Evolutionary conservation across 2,113 vertebrate genomes (phyloP), one percentile per base, ranked within the genome.

Genomic region (Ceuthmochares aereus): DNA sequence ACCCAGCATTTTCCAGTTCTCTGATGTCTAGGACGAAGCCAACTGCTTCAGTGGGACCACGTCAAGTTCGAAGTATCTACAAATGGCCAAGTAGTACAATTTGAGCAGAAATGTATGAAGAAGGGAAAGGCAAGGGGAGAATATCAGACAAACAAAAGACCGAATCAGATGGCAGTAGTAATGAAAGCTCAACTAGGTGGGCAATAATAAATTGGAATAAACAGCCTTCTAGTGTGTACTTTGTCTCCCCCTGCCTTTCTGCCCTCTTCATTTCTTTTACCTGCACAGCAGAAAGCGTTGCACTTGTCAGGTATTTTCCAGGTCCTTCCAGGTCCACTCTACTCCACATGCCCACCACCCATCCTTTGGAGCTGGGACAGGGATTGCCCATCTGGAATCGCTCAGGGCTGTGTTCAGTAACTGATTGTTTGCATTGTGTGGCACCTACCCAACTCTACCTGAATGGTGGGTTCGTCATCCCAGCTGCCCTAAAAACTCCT

Each of bases 241-340:
- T 87, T 95, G 80, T 95, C 94, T 95, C 87, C 77, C 93, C 49
- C 91, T 95, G 74, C 69, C 81, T 93, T 92, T 78, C 77, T 89
- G 43, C 87, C 76, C 34, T 86, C 78, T 76, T 42, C 15, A 22
- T 66, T 82, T 69, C 68, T 72, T 74, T 36, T 60, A 70, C 32
- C 59, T 64, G 56, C 72, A 84, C 56, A 59, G 47, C 42, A n/a
- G 64, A 59, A 63, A 83, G 7, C 42, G 11, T 37, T 49, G 45
- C 49, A 9, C 32, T 8, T 9, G 21, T 47, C 12, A 40, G 9
- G 47, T 84, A 23, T 82, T 85, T 81, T 74, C 47, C 80, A 83
- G 8, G 9, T 72, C 18, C 51, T 55, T 92, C 49, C 56, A 79
- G 14, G 18, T 49, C 70, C 54, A 21, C 19, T 45, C 29, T 40